Base-by-base conservation (phyloP, 1,140 invertebrate species). In the Caenorhabditis brenneri region DNA sequence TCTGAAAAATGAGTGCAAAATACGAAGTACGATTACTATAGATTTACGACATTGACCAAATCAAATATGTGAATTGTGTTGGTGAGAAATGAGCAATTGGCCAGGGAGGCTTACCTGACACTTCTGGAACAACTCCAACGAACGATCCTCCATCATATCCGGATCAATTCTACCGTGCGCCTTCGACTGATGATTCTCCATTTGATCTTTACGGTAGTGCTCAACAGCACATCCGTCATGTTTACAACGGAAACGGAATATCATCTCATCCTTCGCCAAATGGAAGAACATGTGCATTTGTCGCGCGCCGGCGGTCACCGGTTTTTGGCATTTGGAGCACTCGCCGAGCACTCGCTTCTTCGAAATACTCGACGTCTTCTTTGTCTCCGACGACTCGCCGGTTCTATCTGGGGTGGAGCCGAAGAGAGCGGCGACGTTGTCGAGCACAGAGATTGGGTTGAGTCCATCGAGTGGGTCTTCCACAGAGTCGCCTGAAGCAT, bases 251-350 rank as follows among this genome's bases (percentile, higher is more conserved):
- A 90, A 90, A 33, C 89, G 89, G 69, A 86, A 90, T 1, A 86
- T 90, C 85, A 88, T 82, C 16, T 87, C 33, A 78, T 90, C 89
- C 78, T 90, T 90, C 12, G 88, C 87, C 84, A 90, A 83, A 83
- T 90, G 89, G 86, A 86, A 90, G 79, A 90, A 90, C 89, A 90
- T 88, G 83, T 90, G 89, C 89, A 90, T 90, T 81, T 91, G 90
- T 36, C 89, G 81, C 27, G 89, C 90, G 19, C 89, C 89, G 15
- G 89, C 89, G 16, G 89, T 90, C 58, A 90, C 87, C 24, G 90
- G 90, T 74, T 90, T 90, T 12, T 90, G 79, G 49, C 89, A 90
- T 31, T 85, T 82, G 9, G 80, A 69, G 82, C 89, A 90, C 53
- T 88, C 82, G 1, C 89, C 89, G 15, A 90, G 86, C 2, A 90